Evolutionary conservation across 1,140 invertebrate species (phyloP).

Genomic region (Bombus affinis): DNA sequence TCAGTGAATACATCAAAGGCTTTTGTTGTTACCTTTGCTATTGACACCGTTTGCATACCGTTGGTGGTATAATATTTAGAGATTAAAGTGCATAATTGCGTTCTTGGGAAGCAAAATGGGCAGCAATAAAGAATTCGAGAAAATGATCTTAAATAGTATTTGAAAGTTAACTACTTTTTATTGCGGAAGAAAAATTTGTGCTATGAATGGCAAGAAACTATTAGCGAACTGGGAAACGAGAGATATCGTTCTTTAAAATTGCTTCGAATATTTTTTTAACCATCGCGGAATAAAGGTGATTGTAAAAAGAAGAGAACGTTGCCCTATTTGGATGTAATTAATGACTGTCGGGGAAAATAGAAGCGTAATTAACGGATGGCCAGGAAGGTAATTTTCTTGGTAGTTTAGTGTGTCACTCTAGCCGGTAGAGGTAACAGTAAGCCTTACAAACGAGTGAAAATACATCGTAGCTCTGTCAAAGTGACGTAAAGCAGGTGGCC

Average conservation of each 20-base stretch:
- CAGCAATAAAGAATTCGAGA: too few species aligned
- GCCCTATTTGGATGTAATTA: slow-evolving; percentile 36
- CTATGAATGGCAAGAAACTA: neutral
- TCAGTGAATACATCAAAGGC: slow-evolving; percentile 65
- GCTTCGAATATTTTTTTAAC: slow-evolving; percentile 11
- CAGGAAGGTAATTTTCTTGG: slow-evolving; percentile 46
- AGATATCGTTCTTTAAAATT: neutral
- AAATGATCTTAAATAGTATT: neutral
- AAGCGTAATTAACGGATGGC: slow-evolving; percentile 44
- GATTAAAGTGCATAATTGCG: neutral
- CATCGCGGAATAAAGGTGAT: too few species aligned
- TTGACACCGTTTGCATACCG: slow-evolving; percentile 40
- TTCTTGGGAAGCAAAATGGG: neutral
- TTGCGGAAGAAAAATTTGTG: neutral
- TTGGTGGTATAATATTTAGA: slow-evolving; percentile 19
- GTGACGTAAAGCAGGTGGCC: neutral
- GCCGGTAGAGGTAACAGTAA: neutral
- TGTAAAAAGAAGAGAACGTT: neutral
- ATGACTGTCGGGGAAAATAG: slow-evolving; percentile 45
- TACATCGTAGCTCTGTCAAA: slow-evolving; percentile 9
- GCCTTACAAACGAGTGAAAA: neutral
- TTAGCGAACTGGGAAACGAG: neutral
- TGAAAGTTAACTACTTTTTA: neutral
- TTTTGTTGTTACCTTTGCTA: slow-evolving; percentile 56
- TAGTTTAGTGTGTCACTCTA: slow-evolving; percentile 42